Conservation (phyloP, 2,797 vertebrate genomes). For the Anguilla marmorata region DNA sequence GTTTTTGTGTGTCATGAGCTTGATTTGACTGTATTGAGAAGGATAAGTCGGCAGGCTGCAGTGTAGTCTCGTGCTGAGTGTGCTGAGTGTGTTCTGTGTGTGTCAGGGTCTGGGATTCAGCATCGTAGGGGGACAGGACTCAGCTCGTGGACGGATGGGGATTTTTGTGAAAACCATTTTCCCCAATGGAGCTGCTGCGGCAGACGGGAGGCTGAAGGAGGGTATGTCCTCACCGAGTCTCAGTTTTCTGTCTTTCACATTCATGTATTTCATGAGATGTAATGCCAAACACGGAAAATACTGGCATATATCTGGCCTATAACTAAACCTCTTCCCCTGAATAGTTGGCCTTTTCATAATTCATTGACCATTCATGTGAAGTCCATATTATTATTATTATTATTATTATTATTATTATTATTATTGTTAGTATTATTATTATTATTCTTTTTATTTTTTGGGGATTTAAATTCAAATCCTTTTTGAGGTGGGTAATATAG, state of each 20-base stretch:
- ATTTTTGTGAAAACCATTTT: conserved; percentile 99
- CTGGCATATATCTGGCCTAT: too few species aligned
- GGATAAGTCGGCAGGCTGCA: background rate
- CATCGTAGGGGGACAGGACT: conserved; percentile 94
- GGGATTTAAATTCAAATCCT: background rate
- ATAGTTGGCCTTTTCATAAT: background rate
- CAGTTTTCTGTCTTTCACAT: background rate
- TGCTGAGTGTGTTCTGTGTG: background rate
- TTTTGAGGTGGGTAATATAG: background rate
- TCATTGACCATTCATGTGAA: background rate
- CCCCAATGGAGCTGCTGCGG: conserved; percentile 87
- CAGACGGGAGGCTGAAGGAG: conserved; percentile 92
- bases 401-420: background rate
- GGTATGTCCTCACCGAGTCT: conserved; percentile 45
- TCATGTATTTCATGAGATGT: too few species aligned
- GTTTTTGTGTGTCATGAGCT: background rate
- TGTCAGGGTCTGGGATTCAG: conserved; percentile 90
- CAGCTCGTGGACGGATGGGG: conserved; percentile 91
- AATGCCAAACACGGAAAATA: background rate
- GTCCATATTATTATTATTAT: background rate
- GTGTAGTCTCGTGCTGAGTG: background rate
- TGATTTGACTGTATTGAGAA: background rate
- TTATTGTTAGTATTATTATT: background rate
- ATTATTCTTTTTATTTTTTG: background rate
- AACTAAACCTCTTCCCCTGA: background rate